Conservation (phyloP, 1,140 invertebrate genomes). For the Heterodera carotae region DNA sequence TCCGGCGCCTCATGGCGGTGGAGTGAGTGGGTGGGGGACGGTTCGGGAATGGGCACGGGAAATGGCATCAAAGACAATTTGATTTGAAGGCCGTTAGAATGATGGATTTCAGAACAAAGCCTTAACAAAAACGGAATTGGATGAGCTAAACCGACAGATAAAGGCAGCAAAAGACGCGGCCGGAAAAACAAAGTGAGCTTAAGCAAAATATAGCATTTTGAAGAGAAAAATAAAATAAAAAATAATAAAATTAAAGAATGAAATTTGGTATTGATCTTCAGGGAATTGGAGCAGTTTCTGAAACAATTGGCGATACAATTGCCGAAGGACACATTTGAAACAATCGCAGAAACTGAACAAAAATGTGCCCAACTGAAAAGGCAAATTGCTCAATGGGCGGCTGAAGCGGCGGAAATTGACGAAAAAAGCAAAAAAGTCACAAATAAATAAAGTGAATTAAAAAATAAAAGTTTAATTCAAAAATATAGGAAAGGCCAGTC, state of each 20-base stretch:
- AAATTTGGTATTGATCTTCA: conserved; percentile 14
- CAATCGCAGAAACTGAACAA: conserved; percentile 22
- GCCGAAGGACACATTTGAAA: conserved; percentile 27
- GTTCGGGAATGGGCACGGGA: no score
- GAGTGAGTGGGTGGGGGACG: no score
- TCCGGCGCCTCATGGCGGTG: no score
- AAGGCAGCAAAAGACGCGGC: conserved; percentile 31
- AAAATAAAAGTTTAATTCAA: neutral
- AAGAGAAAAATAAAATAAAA: neutral
- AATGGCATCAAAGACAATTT: no score
- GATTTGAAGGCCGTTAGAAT: no score
- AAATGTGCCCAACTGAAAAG: conserved; percentile 29
- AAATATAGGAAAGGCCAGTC: neutral
- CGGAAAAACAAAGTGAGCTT: conserved; percentile 33
- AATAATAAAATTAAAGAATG: neutral
- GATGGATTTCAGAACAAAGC: neutral
- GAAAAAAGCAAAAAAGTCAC: neutral
- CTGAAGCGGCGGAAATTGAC: neutral
- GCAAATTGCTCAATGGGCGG: conserved; percentile 36
- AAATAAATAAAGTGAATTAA: no score
- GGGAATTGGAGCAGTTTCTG: conserved; percentile 45
- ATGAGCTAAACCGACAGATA: conserved; percentile 39
- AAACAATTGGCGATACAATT: conserved; percentile 50
- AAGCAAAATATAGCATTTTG: no score
- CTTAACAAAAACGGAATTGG: conserved; percentile 3